Evolutionary conservation across 2,797 vertebrate genomes (phyloP).

Genomic region (Poliocrania exsul): DNA sequence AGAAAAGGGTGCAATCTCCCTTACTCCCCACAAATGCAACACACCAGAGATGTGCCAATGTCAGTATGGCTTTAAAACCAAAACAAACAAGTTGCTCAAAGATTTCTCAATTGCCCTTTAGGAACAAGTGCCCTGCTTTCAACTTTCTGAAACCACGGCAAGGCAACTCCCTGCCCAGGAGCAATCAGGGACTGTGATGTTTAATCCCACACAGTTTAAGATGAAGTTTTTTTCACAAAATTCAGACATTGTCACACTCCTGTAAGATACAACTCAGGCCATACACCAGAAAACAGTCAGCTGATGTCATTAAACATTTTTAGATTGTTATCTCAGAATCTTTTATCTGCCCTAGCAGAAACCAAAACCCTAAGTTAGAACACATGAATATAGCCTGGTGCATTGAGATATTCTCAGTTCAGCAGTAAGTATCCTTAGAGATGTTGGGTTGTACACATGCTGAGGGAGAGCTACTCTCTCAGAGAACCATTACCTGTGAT

Average conservation of each 20-base stretch:
- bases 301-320: neutral
- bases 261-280: neutral
- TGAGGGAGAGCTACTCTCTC: neutral
- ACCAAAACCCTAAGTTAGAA: neutral
- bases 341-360: neutral
- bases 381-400: neutral
- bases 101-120: slow-evolving; percentile 25
- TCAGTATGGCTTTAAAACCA: neutral
- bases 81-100: slow-evolving; percentile 16
- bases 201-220: neutral
- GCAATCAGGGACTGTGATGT: neutral
- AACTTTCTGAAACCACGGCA: neutral
- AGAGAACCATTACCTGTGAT: neutral
- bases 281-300: neutral
- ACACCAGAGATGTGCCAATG: neutral
- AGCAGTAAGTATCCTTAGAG: neutral
- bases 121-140: neutral
- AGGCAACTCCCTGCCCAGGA: neutral
- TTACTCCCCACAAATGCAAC: neutral
- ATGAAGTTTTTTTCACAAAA: neutral
- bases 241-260: neutral
- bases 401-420: neutral
- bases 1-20: neutral
- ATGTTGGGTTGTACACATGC: neutral
- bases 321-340: neutral